Percentiles rank a stretch among this genome's conserved stretches.
Conservation (phyloP, 2,888 invertebrate genomes). For the Malthinus seriepunctatus region DNA sequence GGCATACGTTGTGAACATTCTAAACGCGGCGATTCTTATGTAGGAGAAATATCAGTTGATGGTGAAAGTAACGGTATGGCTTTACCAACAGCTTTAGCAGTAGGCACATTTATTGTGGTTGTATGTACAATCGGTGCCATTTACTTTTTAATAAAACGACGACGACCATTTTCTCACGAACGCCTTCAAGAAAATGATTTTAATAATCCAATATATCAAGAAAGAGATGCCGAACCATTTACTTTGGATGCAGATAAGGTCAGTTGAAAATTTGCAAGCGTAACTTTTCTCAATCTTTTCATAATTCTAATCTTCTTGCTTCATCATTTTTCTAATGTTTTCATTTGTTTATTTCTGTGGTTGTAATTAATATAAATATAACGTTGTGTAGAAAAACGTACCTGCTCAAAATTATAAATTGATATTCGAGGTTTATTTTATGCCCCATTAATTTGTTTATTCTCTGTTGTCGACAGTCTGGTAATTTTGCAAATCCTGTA, state of each 20-base stretch:
- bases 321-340: not conserved
- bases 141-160: constrained; percentile 43
- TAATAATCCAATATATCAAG: constrained; percentile 88
- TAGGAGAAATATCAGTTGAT: constrained; percentile 19
- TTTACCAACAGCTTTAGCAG: constrained; percentile 25
- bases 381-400: not conserved
- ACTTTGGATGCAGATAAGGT: constrained; percentile 66
- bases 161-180: constrained; percentile 72
- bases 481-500: constrained; percentile 84
- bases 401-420: too few species aligned
- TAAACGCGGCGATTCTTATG: constrained; percentile 10
- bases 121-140: constrained; percentile 39
- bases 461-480: constrained; percentile 53
- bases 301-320: not conserved
- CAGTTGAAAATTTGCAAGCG: constrained; percentile 22
- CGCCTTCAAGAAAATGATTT: constrained; percentile 79
- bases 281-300: not conserved
- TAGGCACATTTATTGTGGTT: constrained; percentile 31
- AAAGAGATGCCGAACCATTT: constrained; percentile 66
- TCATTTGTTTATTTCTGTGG: too few species aligned
- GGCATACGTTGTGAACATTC: constrained; percentile 56
- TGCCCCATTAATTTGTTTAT: too few species aligned
- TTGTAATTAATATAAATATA: too few species aligned
- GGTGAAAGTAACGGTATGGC: constrained; percentile 11
- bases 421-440: too few species aligned